Conservation (phyloP, 2,888 invertebrate genomes). For the Amphiduros pacificus region DNA sequence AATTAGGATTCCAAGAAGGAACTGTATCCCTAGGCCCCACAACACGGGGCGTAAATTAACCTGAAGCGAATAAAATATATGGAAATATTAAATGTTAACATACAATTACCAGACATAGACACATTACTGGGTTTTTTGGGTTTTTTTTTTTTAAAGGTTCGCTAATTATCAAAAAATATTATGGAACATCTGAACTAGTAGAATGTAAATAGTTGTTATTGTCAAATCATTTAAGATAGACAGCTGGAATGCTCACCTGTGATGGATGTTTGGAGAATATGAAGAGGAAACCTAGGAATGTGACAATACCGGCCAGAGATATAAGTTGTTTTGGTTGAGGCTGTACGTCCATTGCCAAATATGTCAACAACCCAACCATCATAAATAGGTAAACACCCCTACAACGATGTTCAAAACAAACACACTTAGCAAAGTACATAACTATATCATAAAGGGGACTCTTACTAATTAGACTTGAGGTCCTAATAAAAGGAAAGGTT, state of each 20-base stretch:
- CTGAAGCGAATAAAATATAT: conserved; percentile 34
- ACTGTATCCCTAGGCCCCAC: conserved; percentile 81
- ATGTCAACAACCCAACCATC: conserved; percentile 18
- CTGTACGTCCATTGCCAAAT: conserved; percentile 22
- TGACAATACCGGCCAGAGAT: conserved; percentile 27
- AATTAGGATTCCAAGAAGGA: conserved; percentile 79
- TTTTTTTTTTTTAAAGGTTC: too few species aligned
- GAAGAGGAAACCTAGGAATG: conserved; percentile 24
- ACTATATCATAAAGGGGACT: too few species aligned
- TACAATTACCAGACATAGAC: too few species aligned
- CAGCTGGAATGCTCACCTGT: conserved; percentile 34
- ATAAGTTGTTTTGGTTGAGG: conserved; percentile 27
- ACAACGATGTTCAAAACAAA: too few species aligned
- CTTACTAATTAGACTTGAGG: too few species aligned
- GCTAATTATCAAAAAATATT: background rate
- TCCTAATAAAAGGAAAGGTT: too few species aligned
- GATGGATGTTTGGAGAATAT: conserved; percentile 30
- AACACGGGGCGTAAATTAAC: conserved; percentile 74
- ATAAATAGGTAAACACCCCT: too few species aligned
- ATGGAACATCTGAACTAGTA: too few species aligned
- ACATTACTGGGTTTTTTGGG: background rate
- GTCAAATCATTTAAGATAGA: background rate
- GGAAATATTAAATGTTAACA: background rate
- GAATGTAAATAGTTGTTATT: background rate
- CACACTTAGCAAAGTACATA: too few species aligned